Evolutionary conservation across 2,113 vertebrate species (phyloP).

Genomic region (Tiliqua scincoides): DNA sequence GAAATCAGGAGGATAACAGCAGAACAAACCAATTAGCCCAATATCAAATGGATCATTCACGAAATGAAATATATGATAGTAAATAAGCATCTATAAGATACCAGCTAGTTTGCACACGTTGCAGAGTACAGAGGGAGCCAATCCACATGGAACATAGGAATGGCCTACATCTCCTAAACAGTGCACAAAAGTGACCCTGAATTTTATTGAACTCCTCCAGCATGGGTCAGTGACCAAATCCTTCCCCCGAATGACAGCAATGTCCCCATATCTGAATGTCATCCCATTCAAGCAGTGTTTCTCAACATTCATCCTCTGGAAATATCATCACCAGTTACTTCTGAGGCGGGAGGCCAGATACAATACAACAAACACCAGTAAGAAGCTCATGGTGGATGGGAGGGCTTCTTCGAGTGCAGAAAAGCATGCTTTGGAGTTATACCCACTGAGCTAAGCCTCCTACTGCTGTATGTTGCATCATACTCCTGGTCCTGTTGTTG

Average conservation of each 20-base stretch:
- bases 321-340: no score
- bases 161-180: neutral
- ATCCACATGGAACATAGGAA: neutral
- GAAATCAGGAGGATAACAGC: neutral
- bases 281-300: no score
- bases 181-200: neutral
- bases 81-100: neutral
- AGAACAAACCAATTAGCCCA: neutral
- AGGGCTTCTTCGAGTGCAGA: no score
- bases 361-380: no score
- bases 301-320: no score
- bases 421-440: no score
- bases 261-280: neutral
- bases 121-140: neutral
- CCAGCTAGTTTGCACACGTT: neutral
- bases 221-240: neutral
- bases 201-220: neutral
- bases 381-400: no score
- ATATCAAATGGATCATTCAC: neutral
- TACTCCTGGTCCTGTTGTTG: no score
- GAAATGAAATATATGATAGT: neutral
- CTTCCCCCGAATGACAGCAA: neutral
- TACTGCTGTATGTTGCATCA: no score
- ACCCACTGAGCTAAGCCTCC: no score
- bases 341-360: no score